Conservation (phyloP, 1,140 invertebrate species). For the Drepana arcuata region DNA sequence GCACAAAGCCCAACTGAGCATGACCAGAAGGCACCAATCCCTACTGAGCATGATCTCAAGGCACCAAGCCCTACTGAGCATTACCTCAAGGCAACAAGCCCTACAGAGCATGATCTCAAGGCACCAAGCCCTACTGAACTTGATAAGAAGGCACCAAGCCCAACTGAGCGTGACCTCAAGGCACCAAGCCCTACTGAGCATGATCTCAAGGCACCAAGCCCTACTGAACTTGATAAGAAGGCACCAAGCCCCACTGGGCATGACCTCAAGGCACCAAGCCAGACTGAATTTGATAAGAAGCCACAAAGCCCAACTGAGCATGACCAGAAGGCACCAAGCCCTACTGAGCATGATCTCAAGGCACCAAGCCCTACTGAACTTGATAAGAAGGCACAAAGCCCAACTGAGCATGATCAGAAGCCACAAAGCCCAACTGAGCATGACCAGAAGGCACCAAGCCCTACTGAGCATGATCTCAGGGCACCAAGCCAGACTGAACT, state of each 20-base stretch:
- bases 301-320: neutral
- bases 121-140: neutral
- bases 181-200: neutral
- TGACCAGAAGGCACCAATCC: too few species aligned
- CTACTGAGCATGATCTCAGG: neutral
- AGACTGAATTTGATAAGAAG: neutral
- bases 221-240: too few species aligned
- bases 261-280: neutral
- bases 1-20: too few species aligned
- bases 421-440: neutral
- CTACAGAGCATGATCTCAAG: neutral
- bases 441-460: neutral
- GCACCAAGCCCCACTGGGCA: neutral
- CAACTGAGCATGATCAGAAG: neutral
- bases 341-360: neutral
- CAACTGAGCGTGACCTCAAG: neutral
- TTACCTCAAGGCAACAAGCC: neutral
- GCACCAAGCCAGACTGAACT: neutral
- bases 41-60: too few species aligned
- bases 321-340: neutral
- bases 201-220: neutral
- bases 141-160: neutral
- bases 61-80: neutral
- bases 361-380: neutral
- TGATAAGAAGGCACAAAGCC: slow-evolving; percentile 1